Base-by-base conservation (phyloP, 2,888 invertebrate genomes). In the Bellardia pandia region DNA sequence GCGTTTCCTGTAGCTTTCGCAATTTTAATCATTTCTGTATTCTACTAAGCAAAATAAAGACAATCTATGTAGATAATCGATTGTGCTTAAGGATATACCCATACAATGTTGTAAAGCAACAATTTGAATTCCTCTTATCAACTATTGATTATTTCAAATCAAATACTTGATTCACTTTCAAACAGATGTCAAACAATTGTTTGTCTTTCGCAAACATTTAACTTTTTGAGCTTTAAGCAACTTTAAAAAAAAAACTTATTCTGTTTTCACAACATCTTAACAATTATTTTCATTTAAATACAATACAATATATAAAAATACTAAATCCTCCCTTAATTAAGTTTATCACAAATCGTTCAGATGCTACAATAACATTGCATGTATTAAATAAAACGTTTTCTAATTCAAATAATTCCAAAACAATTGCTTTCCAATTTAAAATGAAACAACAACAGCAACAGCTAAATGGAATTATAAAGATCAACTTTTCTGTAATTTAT, bases 351-450 rank as follows among this genome's bases (percentile, higher is more conserved):
- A 76, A 53, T 53, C 75, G n/a, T 74, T 80, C 53, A 75, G 42
- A 72, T 68, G 68, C 53, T 60, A 53, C 51, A 80, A 53, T 23
- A 80, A 74, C 56, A 82, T 48, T 62, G 23, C 62, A n/a, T 53
- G 45, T 37, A 78, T 81, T 75, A 75, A 82, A 78, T 74, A 74
- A 86, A 86, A 83, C 82, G 71, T 74, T 81, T 90, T 87, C 90
- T 89, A 89, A 89, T 90, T 89, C 86, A 88, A 62, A 40, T 71
- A 90, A 91, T 91, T 90, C 90, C 90, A 90, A 91, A 90, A 91
- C 91, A 92, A 92, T 92, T 91, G 92, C 91, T 91, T 91, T 91
- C 88, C 91, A 92, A 91, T 92, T 89, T 89, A 48, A 71, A 80
- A 56, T 77, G 53, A 23, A 53, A 71, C 23, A 42, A 48, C 53